These are phyloP conservation scores for Archegozetes longisetosus DNA, from an alignment of 1,140 invertebrate genomes.

Conservation along the genomic window DNA sequence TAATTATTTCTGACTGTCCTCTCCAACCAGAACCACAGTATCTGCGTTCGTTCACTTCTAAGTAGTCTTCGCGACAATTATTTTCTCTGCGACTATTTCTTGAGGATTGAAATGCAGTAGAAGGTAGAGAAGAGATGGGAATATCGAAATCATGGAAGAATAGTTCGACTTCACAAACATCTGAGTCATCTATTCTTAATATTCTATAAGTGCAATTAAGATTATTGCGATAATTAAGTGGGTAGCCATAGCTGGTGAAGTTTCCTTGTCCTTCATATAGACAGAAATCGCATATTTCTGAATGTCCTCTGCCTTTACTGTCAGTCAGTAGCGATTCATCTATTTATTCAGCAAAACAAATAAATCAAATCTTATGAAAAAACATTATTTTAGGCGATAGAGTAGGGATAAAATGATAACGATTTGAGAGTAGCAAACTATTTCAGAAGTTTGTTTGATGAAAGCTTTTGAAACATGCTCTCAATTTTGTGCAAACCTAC, in stretches of 20 bases:
- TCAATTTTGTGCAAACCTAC: no score
- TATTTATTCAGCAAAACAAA: not conserved
- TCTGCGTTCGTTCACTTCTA: slow-evolving; percentile 18
- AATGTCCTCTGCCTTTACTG: not conserved
- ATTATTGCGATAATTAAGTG: slow-evolving; percentile 15
- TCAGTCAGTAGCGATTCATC: not conserved
- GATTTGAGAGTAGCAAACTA: no score
- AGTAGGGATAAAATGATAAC: no score
- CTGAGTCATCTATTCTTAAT: slow-evolving; percentile 15
- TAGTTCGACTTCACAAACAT: slow-evolving; percentile 17
- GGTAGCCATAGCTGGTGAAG: slow-evolving; percentile 21
- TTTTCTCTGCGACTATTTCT: not conserved
- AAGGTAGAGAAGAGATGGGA: not conserved
- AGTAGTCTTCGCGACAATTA: slow-evolving; percentile 18
- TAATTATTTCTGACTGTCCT: slow-evolving; percentile 14
- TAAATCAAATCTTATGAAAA: no score
- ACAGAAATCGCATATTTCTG: slow-evolving; percentile 20
- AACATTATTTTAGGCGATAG: no score
- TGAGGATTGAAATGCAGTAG: not conserved
- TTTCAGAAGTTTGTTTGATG: no score
- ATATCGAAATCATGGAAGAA: slow-evolving; percentile 22
- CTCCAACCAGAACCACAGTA: slow-evolving; percentile 20
- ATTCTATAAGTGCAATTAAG: slow-evolving; percentile 21
- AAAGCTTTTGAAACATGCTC: no score
- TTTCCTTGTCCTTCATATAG: slow-evolving; percentile 22